Conservation (phyloP, 2,888 invertebrate species). For the Athalia rosae region DNA sequence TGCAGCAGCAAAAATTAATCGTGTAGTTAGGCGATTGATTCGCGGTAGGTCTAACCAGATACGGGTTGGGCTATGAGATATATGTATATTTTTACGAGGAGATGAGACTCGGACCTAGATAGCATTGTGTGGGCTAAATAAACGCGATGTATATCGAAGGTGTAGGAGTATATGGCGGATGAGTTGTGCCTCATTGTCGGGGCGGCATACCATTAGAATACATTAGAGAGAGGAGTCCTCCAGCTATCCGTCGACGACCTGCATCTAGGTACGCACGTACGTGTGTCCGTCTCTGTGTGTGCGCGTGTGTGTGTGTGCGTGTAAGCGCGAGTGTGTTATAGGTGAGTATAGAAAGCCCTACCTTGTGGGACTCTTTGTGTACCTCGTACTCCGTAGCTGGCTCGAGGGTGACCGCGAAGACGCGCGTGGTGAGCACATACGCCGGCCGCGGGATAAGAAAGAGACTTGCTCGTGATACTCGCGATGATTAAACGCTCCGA, state of each 20-base stretch:
- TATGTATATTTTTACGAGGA: slow-evolving; percentile 12
- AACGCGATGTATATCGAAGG: slow-evolving; percentile 47
- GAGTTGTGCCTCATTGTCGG: slow-evolving; percentile 72
- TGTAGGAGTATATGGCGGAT: slow-evolving; percentile 66
- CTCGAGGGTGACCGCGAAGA: slow-evolving; percentile 11
- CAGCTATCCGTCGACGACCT: slow-evolving; percentile 40
- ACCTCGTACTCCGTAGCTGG: not conserved
- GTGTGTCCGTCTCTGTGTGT: too few species aligned
- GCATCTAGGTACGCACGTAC: too few species aligned
- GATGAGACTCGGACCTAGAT: slow-evolving; percentile 46
- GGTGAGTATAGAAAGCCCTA: not conserved
- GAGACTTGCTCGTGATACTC: slow-evolving; percentile 43
- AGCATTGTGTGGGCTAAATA: slow-evolving; percentile 50
- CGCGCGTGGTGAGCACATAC: slow-evolving; percentile 17
- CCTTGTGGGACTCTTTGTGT: not conserved
- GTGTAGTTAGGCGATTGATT: too few species aligned
- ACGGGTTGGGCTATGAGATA: not conserved
- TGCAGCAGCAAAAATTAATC: not conserved
- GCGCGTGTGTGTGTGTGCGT: too few species aligned
- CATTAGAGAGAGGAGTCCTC: slow-evolving; percentile 58
- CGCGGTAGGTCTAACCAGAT: slow-evolving; percentile 30
- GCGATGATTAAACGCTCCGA: slow-evolving; percentile 48
- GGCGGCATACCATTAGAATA: slow-evolving; percentile 73
- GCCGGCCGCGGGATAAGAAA: too few species aligned
- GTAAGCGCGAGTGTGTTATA: too few species aligned